Base-by-base conservation (phyloP, 2,797 vertebrate species). In the Betta splendens region DNA sequence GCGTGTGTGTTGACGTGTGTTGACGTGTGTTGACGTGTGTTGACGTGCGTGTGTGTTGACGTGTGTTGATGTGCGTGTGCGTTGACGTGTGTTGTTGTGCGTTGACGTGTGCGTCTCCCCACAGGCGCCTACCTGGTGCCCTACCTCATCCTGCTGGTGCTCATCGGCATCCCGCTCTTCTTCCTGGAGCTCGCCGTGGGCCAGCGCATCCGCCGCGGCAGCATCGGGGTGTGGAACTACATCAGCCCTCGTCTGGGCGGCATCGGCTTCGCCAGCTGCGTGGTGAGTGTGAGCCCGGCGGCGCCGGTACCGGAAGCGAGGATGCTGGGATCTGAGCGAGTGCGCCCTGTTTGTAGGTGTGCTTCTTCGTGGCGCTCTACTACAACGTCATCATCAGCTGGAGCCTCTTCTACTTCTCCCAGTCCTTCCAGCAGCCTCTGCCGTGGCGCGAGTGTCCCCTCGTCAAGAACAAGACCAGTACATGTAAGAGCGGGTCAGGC, bases 351-450 rank as follows among this genome's bases (percentile, higher is more conserved):
- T 54, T 66, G 18, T 58, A 99, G 97, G 95, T 98, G 8, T 98
- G 96, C 57, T 97, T 95, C 83, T 98, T 98, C 47, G 97, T 98
- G 85, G 95, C 94, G 3, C 93, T 98, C 10, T 99, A 99, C 92
- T 99, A 99, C 91, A 99, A 99, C 64, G 97, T 99, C 81, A 98
- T 98, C 89, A 98, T 98, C 80, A 93, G 95, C 75, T 99, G 97
- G 97, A 98, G 96, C 59, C 87, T 99, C 43, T 98, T 98, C 91
- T 99, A 99, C 81, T 98, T 99, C 89, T 98, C 96, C 26, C 96
- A 98, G 81, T 99, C 97, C 69, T 99, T 99, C 87, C 96, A 98
- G 85, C 93, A 96, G 23, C 97, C 97, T 0, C 91, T 99, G 54
- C 97, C 96, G 0, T 99, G 97, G 97, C 90, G 98, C 16, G 94